Percentiles rank a stretch among this genome's conserved stretches.
phyloP scores from a whole-genome alignment of 1,140 invertebrate species.

The Frieseomelitta varia region DNA sequence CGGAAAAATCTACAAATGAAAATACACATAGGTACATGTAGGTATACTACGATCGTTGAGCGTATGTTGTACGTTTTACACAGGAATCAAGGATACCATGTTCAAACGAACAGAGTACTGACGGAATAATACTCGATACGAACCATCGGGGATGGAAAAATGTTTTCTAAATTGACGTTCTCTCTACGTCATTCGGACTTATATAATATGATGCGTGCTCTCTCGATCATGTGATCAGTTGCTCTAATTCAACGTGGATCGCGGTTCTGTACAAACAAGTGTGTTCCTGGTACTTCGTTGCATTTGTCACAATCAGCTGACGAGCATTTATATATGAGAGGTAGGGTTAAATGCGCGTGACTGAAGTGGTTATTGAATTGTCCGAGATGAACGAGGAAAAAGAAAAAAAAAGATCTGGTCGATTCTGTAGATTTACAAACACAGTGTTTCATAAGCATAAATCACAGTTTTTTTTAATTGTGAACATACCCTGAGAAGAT shows the following conservation, averaged over 20 bases:
- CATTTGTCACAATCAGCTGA: background rate
- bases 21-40: background rate
- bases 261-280: slow-evolving; percentile 1
- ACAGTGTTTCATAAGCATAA: no score
- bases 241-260: slow-evolving; percentile 38
- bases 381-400: background rate
- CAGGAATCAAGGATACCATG: background rate
- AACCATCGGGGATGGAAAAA: background rate
- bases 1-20: background rate
- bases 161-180: slow-evolving; percentile 40
- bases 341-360: background rate
- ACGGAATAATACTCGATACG: background rate
- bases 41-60: no score
- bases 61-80: background rate
- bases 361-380: background rate
- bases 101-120: slow-evolving; percentile 6
- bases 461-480: no score
- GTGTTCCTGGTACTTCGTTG: background rate
- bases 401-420: no score
- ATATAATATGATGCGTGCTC: slow-evolving; percentile 10
- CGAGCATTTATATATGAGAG: background rate
- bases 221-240: slow-evolving; percentile 33
- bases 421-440: background rate
- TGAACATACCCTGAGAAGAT: no score
- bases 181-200: slow-evolving; percentile 25